Evolutionary conservation across 2,797 vertebrate genomes (phyloP).

Genomic region (Gymnopithys bicolor): DNA sequence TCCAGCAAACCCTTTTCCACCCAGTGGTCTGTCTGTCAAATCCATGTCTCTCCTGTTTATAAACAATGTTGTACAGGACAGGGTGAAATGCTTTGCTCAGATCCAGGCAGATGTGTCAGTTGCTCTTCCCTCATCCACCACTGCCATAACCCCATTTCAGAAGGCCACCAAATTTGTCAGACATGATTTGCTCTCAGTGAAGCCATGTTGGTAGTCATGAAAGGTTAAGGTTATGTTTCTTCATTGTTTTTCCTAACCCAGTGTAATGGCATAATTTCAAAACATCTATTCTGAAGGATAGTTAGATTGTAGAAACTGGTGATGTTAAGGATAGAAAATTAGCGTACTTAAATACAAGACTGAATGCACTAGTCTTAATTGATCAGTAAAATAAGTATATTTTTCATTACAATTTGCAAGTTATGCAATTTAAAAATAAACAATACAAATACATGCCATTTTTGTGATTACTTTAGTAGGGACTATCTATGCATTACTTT

Average conservation of each 20-base stretch:
- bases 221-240: background rate
- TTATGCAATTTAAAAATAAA: constrained; percentile 34
- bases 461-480: constrained; percentile 25
- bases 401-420: background rate
- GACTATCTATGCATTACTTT: background rate
- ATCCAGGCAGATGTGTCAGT: too few relatives aligned
- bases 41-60: too few relatives aligned
- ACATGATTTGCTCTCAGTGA: too few relatives aligned
- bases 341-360: background rate
- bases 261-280: background rate
- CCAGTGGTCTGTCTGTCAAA: too few relatives aligned
- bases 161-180: too few relatives aligned
- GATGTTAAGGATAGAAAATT: background rate
- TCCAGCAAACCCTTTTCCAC: too few relatives aligned
- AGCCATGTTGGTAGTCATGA: background rate
- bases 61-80: too few relatives aligned
- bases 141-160: too few relatives aligned
- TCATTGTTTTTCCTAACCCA: background rate
- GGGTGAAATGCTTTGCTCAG: too few relatives aligned
- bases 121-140: too few relatives aligned
- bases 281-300: background rate
- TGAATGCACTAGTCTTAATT: background rate
- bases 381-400: background rate
- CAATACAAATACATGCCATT: constrained; percentile 1
- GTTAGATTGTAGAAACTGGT: background rate